These are phyloP conservation scores for Poicephalus gulielmi DNA, from an alignment of 2,113 vertebrate species.

Conservation along the genomic window DNA sequence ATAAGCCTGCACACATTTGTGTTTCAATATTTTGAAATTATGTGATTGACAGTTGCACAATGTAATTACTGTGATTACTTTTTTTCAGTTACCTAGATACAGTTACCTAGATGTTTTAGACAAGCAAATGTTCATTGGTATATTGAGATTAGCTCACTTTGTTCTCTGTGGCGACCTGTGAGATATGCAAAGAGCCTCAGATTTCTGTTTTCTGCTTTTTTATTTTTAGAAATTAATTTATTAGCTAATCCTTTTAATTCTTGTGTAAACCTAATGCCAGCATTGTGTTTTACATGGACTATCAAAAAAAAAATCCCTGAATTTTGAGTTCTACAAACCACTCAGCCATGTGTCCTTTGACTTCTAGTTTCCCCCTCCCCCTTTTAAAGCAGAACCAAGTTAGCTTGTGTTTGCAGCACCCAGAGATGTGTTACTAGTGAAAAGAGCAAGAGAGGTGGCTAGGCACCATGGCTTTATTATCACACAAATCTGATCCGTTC, in stretches of 20 bases:
- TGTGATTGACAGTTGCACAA: not conserved
- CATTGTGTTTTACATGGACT: not conserved
- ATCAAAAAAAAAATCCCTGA: not conserved
- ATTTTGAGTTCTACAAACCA: not conserved
- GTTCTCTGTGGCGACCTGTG: not conserved
- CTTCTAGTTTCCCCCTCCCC: not conserved
- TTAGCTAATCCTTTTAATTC: not conserved
- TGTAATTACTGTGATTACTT: not conserved
- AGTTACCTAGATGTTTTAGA: not conserved
- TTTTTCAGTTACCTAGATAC: not conserved
- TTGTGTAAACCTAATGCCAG: not conserved
- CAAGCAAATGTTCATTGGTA: not conserved
- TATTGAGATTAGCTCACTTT: not conserved
- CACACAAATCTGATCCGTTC: not conserved
- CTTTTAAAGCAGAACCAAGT: not conserved
- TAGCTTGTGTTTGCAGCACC: not conserved
- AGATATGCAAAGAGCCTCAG: not conserved
- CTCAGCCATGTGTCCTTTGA: not conserved
- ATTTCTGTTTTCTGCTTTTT: not conserved
- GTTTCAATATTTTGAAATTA: not conserved
- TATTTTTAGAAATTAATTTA: not conserved
- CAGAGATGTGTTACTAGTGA: not conserved
- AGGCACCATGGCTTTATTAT: not conserved
- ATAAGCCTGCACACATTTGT: not conserved
- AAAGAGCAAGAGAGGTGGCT: not conserved